A percentile compares a stretch with the other conserved stretches of the same genome.
Conservation (phyloP, 1,140 invertebrate genomes). For the Plodia interpunctella region DNA sequence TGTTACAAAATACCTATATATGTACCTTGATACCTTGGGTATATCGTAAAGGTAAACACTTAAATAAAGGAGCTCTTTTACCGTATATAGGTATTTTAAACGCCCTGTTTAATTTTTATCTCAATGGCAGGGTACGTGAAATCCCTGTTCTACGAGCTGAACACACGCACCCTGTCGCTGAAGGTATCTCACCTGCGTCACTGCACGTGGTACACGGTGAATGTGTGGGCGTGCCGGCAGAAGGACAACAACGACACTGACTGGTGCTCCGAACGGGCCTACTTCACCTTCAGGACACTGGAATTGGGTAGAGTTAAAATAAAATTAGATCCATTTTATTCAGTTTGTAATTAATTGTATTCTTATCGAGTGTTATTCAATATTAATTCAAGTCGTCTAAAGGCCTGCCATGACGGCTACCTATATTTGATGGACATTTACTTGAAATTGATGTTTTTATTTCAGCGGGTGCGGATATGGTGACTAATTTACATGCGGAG, state of each 20-base stretch:
- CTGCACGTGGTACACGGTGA: slow-evolving; percentile 84
- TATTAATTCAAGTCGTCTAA: no score
- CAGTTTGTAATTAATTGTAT: no score
- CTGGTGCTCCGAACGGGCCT: slow-evolving; percentile 53
- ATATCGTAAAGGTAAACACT: no score
- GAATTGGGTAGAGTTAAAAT: slow-evolving; percentile 31
- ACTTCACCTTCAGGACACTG: slow-evolving; percentile 54
- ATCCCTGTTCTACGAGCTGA: slow-evolving; percentile 50
- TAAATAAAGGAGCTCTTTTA: no score
- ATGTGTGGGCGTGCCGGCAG: slow-evolving; percentile 84
- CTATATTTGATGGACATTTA: no score
- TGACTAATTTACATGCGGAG: slow-evolving; percentile 70
- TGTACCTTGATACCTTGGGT: no score
- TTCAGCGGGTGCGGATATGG: slow-evolving; percentile 80
- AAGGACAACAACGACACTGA: slow-evolving; percentile 43
- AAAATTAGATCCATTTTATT: no score
- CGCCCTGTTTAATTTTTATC: not conserved
- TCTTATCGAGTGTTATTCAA: no score
- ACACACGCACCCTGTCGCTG: slow-evolving; percentile 58
- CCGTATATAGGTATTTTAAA: no score
- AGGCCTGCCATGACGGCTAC: no score
- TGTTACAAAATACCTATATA: no score
- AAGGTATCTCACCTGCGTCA: slow-evolving; percentile 82
- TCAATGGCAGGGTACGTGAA: slow-evolving; percentile 47
- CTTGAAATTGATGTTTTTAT: not conserved